Evolutionary conservation across 2,888 invertebrate genomes (phyloP).

Genomic region (Chrysolina oricalcia): DNA sequence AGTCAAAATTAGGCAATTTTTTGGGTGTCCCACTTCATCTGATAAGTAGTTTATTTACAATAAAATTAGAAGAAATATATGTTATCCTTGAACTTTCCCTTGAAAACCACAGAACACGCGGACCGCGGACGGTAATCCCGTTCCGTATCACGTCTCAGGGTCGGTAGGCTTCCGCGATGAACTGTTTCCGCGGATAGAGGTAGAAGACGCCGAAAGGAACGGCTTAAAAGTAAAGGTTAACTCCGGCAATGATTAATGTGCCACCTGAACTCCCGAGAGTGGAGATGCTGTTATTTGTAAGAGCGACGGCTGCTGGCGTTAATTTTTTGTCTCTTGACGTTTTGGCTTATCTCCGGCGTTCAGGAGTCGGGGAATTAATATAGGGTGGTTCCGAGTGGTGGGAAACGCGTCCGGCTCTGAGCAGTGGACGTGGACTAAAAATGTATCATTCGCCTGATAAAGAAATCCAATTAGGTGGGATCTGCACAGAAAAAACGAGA

Average conservation of each 20-base stretch:
- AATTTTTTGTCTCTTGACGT: conserved; percentile 22
- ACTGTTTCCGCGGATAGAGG: neutral
- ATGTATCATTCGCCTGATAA: no score
- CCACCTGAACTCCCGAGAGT: conserved; percentile 14
- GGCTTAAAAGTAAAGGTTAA: conserved; percentile 25
- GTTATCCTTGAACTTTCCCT: no score
- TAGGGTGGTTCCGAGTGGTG: neutral
- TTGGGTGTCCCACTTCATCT: no score
- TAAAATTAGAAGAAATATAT: no score
- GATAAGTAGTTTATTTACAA: no score
- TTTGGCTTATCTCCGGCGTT: conserved; percentile 13
- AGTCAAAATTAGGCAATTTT: no score
- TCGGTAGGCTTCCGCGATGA: neutral
- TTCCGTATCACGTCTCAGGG: conserved; percentile 6
- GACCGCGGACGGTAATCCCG: neutral
- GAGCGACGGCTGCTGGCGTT: conserved; percentile 7
- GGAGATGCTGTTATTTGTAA: conserved; percentile 11
- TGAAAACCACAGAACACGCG: no score
- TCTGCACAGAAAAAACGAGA: no score
- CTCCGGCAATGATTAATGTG: conserved; percentile 19
- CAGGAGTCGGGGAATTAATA: neutral
- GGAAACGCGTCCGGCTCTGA: neutral
- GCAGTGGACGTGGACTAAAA: no score
- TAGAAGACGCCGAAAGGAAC: conserved; percentile 14
- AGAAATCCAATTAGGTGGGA: no score